Evolutionary conservation across 2,888 invertebrate species (phyloP).

Genomic region (Dynastes grantii): DNA sequence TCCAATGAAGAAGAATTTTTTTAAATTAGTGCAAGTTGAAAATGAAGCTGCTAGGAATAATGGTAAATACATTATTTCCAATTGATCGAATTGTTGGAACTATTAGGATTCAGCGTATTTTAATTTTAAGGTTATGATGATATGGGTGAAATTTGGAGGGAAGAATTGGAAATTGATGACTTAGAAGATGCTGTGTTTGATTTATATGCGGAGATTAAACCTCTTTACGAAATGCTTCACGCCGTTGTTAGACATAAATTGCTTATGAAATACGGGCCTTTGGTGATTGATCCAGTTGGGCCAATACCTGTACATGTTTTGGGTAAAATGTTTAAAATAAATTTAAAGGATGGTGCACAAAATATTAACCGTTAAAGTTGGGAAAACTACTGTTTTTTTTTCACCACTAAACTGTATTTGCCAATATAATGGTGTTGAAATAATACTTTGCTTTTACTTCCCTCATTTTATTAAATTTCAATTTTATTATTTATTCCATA

Average conservation of each 20-base stretch:
- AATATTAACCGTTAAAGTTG: conserved; percentile 18
- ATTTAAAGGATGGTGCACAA: background rate
- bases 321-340: conserved; percentile 68
- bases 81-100: background rate
- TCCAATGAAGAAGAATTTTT: conserved; percentile 74
- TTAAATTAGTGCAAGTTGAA: conserved; percentile 73
- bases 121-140: conserved; percentile 74
- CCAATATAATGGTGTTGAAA: too few species aligned
- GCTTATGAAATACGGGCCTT: conserved; percentile 73
- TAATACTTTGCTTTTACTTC: too few species aligned
- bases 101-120: background rate
- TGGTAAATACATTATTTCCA: conserved; percentile 70
- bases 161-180: conserved; percentile 76
- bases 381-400: too few species aligned
- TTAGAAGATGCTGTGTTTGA: conserved; percentile 72
- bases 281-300: conserved; percentile 72
- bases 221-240: conserved; percentile 81
- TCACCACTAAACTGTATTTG: too few species aligned
- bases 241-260: conserved; percentile 80
- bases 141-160: conserved; percentile 78
- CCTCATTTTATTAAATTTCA: too few species aligned
- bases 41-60: conserved; percentile 78
- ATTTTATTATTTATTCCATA: too few species aligned
- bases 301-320: conserved; percentile 81
- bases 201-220: conserved; percentile 75